phyloP scores from a whole-genome alignment of 2,797 vertebrate species.

The Melanotaenia boesemani region DNA sequence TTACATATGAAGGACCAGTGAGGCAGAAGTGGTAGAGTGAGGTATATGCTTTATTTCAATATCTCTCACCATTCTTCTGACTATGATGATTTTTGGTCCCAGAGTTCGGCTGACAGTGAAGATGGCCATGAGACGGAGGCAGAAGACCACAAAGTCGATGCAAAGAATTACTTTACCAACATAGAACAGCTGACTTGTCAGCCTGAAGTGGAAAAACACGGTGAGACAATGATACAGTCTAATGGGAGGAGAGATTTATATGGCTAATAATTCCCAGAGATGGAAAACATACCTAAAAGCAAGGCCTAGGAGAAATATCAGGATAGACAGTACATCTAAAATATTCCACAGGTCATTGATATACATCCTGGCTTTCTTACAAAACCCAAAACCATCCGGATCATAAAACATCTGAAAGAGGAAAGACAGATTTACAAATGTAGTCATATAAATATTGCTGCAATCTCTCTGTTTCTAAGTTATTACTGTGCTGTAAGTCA shows the following conservation, averaged over 20 bases:
- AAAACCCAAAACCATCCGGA: constrained; percentile 86
- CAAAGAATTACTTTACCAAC: constrained; percentile 91
- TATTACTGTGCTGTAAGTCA: too few species aligned
- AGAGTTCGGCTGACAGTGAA: constrained; percentile 94
- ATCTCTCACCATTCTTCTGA: constrained; percentile 91
- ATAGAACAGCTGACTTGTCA: constrained; percentile 85
- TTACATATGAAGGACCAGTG: neutral
- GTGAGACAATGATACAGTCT: constrained; percentile 15
- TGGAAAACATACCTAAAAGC: constrained; percentile 84
- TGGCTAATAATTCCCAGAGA: neutral
- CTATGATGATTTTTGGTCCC: constrained; percentile 98
- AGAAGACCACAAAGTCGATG: constrained; percentile 95
- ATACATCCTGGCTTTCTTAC: constrained; percentile 87
- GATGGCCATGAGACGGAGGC: constrained; percentile 96
- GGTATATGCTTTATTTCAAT: neutral
- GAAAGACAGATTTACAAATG: constrained; percentile 3
- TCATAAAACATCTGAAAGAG: constrained; percentile 87
- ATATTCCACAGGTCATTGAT: constrained; percentile 95
- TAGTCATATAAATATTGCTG: neutral
- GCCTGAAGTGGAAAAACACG: constrained; percentile 69
- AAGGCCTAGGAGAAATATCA: constrained; percentile 88
- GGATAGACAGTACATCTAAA: constrained; percentile 89
- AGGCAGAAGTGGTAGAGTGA: too few species aligned
- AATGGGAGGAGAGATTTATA: neutral
- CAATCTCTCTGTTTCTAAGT: too few species aligned